phyloP scores from a whole-genome alignment of 2,113 vertebrate genomes.

The Rafetus swinhoei region DNA sequence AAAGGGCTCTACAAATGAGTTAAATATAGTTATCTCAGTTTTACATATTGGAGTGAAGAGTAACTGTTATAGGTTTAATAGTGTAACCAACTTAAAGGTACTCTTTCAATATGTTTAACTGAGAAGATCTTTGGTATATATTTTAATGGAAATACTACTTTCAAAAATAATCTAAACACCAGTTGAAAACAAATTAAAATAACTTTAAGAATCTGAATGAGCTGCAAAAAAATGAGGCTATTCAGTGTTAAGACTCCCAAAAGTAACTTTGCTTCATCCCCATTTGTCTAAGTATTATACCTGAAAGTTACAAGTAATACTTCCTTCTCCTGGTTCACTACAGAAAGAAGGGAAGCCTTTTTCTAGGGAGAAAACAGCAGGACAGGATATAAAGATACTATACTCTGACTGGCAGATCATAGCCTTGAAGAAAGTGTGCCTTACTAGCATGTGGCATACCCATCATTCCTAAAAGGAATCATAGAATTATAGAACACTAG shows the following conservation, averaged over 20 bases:
- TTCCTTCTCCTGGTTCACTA: neutral
- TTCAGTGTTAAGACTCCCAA: neutral
- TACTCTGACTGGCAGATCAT: neutral
- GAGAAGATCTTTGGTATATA: neutral
- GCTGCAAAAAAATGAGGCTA: neutral
- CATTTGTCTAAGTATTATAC: neutral
- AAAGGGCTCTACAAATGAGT: neutral
- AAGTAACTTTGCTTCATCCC: neutral
- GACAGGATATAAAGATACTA: neutral
- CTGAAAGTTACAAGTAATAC: neutral
- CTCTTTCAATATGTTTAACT: neutral
- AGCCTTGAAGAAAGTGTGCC: neutral
- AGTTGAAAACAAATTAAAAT: neutral
- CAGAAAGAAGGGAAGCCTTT: neutral
- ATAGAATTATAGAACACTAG: neutral
- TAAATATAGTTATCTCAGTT: neutral
- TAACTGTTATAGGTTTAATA: neutral
- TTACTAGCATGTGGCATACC: neutral
- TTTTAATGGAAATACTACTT: neutral
- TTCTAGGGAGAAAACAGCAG: neutral
- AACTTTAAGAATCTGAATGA: neutral
- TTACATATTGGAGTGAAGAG: neutral
- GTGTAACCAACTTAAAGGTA: slow-evolving; percentile 1
- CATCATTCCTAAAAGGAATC: neutral
- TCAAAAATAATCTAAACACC: neutral